Conservation (phyloP, 2,113 vertebrate species). For the Connochaetes taurinus region DNA sequence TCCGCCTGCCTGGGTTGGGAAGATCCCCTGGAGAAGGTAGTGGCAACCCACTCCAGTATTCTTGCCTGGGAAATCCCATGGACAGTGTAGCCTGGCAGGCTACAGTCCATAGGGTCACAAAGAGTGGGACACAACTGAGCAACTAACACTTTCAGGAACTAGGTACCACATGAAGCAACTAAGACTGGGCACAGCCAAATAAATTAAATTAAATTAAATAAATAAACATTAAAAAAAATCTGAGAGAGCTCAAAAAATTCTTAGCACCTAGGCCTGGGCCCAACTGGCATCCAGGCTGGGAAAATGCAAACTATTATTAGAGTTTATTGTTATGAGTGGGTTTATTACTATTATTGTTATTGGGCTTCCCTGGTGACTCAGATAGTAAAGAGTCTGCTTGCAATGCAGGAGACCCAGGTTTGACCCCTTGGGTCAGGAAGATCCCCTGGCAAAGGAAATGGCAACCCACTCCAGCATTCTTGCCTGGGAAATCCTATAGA, state of each 20-base stretch:
- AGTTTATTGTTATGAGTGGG: not conserved
- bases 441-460: not conserved
- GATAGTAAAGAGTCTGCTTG: not conserved
- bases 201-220: not conserved
- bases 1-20: not conserved
- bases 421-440: not conserved
- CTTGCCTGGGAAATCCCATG: not conserved
- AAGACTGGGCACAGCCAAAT: not conserved
- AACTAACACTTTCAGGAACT: not conserved
- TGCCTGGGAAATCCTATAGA: not conserved
- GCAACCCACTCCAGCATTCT: not conserved
- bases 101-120: not conserved
- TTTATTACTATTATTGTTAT: not conserved
- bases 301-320: not conserved
- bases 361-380: not conserved
- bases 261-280: not conserved
- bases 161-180: not conserved
- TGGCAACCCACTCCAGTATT: not conserved
- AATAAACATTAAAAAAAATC: not conserved
- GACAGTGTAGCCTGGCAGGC: not conserved
- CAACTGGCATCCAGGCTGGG: not conserved
- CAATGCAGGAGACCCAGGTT: not conserved
- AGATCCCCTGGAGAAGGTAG: not conserved
- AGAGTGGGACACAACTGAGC: not conserved
- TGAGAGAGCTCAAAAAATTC: not conserved